phyloP scores from a whole-genome alignment of 2,888 invertebrate genomes.

The Homarus gammarus region DNA sequence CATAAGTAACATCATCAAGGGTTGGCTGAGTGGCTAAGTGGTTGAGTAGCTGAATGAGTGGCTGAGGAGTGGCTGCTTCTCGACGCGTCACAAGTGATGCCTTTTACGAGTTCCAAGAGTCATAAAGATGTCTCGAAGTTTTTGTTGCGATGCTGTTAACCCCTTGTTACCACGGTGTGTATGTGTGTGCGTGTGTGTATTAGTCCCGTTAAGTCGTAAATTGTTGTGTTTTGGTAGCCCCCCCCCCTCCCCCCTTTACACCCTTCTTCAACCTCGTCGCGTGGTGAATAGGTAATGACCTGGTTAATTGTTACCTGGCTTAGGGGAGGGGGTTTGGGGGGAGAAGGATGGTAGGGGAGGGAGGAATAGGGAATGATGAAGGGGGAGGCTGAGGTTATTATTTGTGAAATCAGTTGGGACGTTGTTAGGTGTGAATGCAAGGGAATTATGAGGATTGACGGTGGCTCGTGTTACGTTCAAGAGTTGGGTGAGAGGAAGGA shows the following conservation, averaged over 20 bases:
- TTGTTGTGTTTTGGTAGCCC: slow-evolving; percentile 51
- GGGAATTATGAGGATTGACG: not conserved
- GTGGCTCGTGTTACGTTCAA: no score
- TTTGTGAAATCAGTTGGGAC: not conserved
- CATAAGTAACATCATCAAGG: no score
- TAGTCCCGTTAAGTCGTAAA: slow-evolving; percentile 33
- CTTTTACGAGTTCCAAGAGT: slow-evolving; percentile 43
- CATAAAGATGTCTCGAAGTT: slow-evolving; percentile 61
- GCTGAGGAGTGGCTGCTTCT: not conserved
- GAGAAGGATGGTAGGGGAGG: not conserved
- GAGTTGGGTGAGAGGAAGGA: not conserved
- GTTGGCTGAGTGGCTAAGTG: not conserved
- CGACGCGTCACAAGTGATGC: slow-evolving; percentile 38
- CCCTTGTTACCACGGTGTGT: slow-evolving; percentile 57
- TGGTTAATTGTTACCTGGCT: slow-evolving; percentile 33
- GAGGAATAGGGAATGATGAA: not conserved
- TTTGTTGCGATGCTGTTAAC: slow-evolving; percentile 50
- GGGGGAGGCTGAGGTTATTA: not conserved
- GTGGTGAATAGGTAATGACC: slow-evolving; percentile 39
- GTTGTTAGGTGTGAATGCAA: not conserved
- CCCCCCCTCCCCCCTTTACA: no score
- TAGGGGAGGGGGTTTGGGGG: not conserved
- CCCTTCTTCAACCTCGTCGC: not conserved
- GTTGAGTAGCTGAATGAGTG: not conserved
- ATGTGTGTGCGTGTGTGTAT: slow-evolving; percentile 6